phyloP scores from a whole-genome alignment of 2,113 vertebrate genomes.

The Sander lucioperca region DNA sequence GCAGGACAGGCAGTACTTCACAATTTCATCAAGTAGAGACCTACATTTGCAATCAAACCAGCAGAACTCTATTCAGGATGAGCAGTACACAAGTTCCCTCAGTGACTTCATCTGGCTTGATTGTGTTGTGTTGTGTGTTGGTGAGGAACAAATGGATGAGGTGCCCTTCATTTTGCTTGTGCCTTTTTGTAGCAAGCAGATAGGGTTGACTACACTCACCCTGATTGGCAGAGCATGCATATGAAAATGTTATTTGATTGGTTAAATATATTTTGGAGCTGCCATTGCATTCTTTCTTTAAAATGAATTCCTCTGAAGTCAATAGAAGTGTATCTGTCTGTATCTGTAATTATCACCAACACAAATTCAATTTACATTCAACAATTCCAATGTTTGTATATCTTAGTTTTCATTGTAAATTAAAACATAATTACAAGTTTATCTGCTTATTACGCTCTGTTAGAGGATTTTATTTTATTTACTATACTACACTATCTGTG shows the following conservation, averaged over 20 bases:
- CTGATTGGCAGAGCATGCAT: constrained; percentile 21
- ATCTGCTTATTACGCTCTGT: background rate
- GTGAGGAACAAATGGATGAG: background rate
- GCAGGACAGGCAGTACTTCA: constrained; percentile 39
- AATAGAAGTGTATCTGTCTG: background rate
- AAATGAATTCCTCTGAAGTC: background rate
- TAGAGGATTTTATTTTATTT: background rate
- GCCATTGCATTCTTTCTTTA: too few species aligned
- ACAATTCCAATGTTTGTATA: background rate
- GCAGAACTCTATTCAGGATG: constrained; percentile 36
- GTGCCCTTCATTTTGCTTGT: constrained; percentile 3
- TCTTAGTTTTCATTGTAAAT: background rate
- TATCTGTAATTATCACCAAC: background rate
- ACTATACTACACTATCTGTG: background rate
- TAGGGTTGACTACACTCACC: background rate
- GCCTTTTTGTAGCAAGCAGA: constrained; percentile 11
- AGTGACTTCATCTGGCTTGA: constrained; percentile 32
- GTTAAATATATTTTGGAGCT: constrained; percentile 9
- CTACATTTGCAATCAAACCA: constrained; percentile 48
- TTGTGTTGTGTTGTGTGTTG: constrained; percentile 45
- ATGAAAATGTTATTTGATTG: constrained; percentile 8
- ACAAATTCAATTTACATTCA: too few species aligned
- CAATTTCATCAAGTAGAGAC: constrained; percentile 35
- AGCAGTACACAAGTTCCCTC: constrained; percentile 20
- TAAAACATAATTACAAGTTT: background rate